Evolutionary conservation across 1,140 invertebrate genomes (phyloP), one percentile per base, ranked within the genome.

Genomic region (Trinorchestia longiramus): DNA sequence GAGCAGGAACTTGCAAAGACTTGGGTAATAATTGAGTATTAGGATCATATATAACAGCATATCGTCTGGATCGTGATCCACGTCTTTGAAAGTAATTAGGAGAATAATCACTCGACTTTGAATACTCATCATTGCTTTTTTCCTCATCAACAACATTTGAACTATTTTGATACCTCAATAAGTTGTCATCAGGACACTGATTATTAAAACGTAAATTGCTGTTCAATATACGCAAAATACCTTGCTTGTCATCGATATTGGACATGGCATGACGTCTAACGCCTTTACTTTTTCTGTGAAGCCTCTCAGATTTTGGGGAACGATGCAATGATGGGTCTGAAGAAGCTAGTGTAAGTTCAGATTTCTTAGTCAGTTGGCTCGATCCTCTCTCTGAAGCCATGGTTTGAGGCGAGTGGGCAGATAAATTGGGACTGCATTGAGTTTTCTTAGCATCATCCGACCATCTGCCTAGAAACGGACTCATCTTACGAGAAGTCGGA

Each of bases 231-330:
- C 11, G 8, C 36, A 94, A 8, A 94, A 94, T 94, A 47, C 44
- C 40, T 47, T 94, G 43, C 43, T 94, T 94, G 36, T 94, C 92
- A 19, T 94, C 92, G 43, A 94, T 94, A 94, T 94, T 47, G 17
- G 92, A 94, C 40, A 94, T 8, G 43, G 92, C 92, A 43, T 94
- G n/a, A 11, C 88, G 88, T 90, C 88, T 90, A 0, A 41, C 43
- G 3, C 88, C 88, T 90, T 90, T 90, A 43, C n/a, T 90, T 90
- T 90, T 90, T 43, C n/a, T 43, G 15, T 41, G 41, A 42, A 43
- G n/a, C 43, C 41, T 41, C 41, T 42, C 43, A 41, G 88, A 90
- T 41, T 90, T 43, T 41, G 88, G 88, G 8, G 23, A 42, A 43
- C 88, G 88, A 90, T 90, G n/a, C 15, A 90, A 28, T 90, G 88